Evolutionary conservation across 2,888 invertebrate genomes (phyloP).

Genomic region (Eupeodes luniger): DNA sequence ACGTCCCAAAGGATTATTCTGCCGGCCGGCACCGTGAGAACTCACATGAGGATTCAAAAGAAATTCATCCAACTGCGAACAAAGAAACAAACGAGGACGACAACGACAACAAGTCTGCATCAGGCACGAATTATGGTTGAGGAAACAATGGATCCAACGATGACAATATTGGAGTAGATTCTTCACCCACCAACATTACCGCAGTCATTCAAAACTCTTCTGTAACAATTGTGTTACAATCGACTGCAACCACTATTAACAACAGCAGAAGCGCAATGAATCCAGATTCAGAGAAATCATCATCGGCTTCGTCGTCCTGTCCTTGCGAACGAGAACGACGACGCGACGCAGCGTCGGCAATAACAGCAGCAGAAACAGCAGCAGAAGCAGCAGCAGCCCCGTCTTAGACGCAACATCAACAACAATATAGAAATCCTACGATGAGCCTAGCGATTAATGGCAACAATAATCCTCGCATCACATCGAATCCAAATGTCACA

Average conservation of each 20-base stretch:
- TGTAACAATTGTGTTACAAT: conserved; percentile 69
- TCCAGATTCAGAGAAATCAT: conserved; percentile 57
- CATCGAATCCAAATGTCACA: conserved; percentile 77
- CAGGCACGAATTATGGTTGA: conserved; percentile 30
- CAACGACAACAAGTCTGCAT: conserved; percentile 29
- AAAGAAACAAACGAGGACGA: conserved; percentile 61
- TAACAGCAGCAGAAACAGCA: too few relatives aligned
- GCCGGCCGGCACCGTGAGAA: conserved; percentile 42
- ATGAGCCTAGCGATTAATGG: conserved; percentile 74
- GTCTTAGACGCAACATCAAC: conserved; percentile 40
- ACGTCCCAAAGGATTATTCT: conserved; percentile 45
- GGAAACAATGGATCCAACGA: conserved; percentile 50
- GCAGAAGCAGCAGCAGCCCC: conserved; percentile 1
- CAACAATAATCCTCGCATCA: conserved; percentile 71
- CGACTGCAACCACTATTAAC: conserved; percentile 47
- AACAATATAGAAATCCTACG: conserved; percentile 62
- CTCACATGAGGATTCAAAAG: conserved; percentile 40
- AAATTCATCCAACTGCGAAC: conserved; percentile 32
- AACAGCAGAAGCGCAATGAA: conserved; percentile 50
- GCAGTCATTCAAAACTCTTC: conserved; percentile 45
- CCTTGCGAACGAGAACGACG: conserved; percentile 25
- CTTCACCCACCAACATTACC: conserved; percentile 21
- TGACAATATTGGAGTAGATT: conserved; percentile 67
- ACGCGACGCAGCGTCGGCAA: too few relatives aligned
- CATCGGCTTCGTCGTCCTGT: conserved; percentile 27